These are phyloP conservation scores for Camponotus vicinus DNA, from an alignment of 1,140 invertebrate species.

Conservation along the genomic window DNA sequence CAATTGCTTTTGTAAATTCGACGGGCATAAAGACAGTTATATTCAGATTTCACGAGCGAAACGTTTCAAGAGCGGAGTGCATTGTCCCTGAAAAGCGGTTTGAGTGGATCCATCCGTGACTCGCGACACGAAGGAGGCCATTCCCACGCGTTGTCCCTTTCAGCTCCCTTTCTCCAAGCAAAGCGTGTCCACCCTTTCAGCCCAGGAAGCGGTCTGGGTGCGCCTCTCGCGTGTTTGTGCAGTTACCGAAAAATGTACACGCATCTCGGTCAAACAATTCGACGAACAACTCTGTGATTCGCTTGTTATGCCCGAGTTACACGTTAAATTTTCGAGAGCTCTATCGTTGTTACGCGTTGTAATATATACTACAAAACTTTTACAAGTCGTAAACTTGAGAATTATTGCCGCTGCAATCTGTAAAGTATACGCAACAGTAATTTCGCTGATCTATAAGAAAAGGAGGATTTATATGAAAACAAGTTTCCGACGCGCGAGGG, in stretches of 20 bases:
- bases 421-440: not conserved
- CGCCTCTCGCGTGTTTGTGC: slow-evolving; percentile 43
- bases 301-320: not conserved
- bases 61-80: slow-evolving; percentile 8
- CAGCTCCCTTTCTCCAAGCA: slow-evolving; percentile 45
- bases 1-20: not conserved
- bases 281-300: not conserved
- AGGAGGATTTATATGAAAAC: slow-evolving; percentile 31
- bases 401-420: slow-evolving; percentile 34
- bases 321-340: not conserved
- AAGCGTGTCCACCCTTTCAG: slow-evolving; percentile 54
- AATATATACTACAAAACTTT: not conserved
- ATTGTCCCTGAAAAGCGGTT: slow-evolving; percentile 20
- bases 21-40: not conserved
- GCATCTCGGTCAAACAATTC: slow-evolving; percentile 31
- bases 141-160: slow-evolving; percentile 67
- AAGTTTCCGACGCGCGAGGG: not conserved
- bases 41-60: not conserved
- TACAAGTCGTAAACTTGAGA: not conserved
- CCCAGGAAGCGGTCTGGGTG: slow-evolving; percentile 65
- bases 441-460: slow-evolving; percentile 6
- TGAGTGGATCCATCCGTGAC: slow-evolving; percentile 20
- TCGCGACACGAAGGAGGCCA: slow-evolving; percentile 44
- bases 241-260: slow-evolving; percentile 41
- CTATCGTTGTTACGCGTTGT: not conserved